phyloP scores from a whole-genome alignment of 1,140 invertebrate species.

The Micrasema longulum region DNA sequence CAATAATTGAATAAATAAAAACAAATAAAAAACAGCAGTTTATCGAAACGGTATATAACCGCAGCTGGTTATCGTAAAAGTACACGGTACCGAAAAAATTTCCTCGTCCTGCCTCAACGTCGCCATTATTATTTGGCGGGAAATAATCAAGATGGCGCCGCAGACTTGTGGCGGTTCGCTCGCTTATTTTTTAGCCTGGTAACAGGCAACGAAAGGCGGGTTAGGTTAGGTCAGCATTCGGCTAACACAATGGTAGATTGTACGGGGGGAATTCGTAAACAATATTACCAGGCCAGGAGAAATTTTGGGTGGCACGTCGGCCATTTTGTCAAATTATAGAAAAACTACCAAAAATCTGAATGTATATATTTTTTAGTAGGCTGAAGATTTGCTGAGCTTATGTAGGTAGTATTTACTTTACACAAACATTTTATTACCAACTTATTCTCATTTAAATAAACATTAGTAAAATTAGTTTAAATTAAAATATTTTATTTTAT shows the following conservation, averaged over 20 bases:
- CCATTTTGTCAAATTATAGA: conserved; percentile 18
- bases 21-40: too few relatives aligned
- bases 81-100: too few relatives aligned
- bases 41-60: too few relatives aligned
- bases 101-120: too few relatives aligned
- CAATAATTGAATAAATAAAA: too few relatives aligned
- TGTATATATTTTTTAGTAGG: not conserved
- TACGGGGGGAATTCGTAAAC: conserved; percentile 34
- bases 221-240: conserved; percentile 31
- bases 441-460: too few relatives aligned
- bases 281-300: not conserved
- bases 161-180: not conserved
- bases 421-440: too few relatives aligned
- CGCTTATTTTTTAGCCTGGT: conserved; percentile 24
- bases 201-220: conserved; percentile 21
- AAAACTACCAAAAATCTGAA: not conserved
- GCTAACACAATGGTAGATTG: conserved; percentile 23
- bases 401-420: too few relatives aligned
- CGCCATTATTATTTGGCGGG: conserved; percentile 29
- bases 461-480: too few relatives aligned
- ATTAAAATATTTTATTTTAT: too few relatives aligned
- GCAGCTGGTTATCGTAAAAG: too few relatives aligned
- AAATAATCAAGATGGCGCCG: conserved; percentile 20
- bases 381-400: too few relatives aligned
- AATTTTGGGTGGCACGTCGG: not conserved